phyloP scores from a whole-genome alignment of 2,888 invertebrate species.

The Netelia fuscicornis region DNA sequence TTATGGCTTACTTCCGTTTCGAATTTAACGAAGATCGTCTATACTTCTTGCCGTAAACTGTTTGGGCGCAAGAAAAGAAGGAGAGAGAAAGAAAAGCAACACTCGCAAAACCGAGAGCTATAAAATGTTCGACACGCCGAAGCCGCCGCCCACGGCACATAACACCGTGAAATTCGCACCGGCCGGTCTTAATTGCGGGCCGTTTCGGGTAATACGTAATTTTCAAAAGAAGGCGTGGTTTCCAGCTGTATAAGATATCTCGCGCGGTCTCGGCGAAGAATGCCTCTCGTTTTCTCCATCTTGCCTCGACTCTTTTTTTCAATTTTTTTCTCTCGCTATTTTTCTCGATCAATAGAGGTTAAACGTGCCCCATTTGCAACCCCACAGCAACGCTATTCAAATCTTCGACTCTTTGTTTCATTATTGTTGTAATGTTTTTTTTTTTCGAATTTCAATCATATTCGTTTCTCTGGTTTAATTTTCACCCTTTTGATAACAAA shows the following conservation, averaged over 20 bases:
- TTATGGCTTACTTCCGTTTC: conserved; percentile 75
- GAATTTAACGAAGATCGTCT: conserved; percentile 73
- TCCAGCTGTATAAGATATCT: conserved; percentile 10
- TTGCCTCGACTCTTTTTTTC: conserved; percentile 1
- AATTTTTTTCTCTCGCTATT: neutral
- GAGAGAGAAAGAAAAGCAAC: conserved; percentile 42
- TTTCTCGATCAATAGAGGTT: neutral
- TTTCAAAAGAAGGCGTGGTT: conserved; percentile 25
- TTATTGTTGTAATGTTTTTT: neutral
- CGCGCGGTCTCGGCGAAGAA: conserved; percentile 21
- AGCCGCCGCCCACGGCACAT: conserved; percentile 32
- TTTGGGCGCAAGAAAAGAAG: conserved; percentile 19
- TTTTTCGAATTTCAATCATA: neutral
- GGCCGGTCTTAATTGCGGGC: conserved; percentile 62
- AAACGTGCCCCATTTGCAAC: conserved; percentile 7
- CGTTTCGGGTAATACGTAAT: conserved; percentile 52
- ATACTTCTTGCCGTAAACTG: conserved; percentile 28
- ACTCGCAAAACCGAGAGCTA: conserved; percentile 62
- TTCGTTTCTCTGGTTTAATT: neutral
- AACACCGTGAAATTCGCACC: conserved; percentile 63
- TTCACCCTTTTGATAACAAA: neutral
- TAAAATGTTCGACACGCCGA: conserved; percentile 58
- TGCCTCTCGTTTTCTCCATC: conserved; percentile 34
- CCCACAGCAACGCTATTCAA: conserved; percentile 1
- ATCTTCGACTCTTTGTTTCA: too few relatives aligned